phyloP scores from a whole-genome alignment of 2,888 invertebrate genomes.

The Rhogogaster chlorosoma region DNA sequence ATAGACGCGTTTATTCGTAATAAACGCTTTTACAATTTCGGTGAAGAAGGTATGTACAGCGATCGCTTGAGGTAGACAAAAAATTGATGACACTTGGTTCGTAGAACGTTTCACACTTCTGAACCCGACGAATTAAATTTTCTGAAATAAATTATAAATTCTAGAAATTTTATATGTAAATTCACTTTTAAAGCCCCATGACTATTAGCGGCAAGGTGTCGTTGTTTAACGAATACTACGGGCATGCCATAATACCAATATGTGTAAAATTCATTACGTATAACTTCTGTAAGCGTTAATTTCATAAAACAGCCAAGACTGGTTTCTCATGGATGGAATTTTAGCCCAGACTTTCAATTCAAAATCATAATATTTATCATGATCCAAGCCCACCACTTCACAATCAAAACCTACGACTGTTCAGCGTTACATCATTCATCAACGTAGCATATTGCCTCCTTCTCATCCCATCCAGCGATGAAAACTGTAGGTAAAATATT shows the following conservation, averaged over 20 bases:
- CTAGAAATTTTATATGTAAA: background rate
- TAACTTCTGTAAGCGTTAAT: background rate
- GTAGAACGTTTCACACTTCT: background rate
- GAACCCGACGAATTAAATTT: background rate
- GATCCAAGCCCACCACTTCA: background rate
- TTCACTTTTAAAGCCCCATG: slow-evolving; percentile 4
- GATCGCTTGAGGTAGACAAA: background rate
- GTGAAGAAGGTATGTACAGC: slow-evolving; percentile 56
- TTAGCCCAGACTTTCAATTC: background rate
- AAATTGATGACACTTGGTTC: background rate
- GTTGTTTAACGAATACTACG: background rate
- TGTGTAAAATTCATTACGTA: background rate
- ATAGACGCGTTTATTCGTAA: slow-evolving; percentile 69
- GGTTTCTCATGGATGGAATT: background rate
- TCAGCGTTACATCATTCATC: background rate
- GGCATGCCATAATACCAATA: slow-evolving; percentile 32
- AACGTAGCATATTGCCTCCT: background rate
- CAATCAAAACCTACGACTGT: background rate
- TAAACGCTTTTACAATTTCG: slow-evolving; percentile 75
- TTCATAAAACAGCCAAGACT: background rate
- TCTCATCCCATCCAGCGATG: background rate
- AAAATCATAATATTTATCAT: background rate
- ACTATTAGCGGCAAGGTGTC: background rate
- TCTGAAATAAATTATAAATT: background rate
- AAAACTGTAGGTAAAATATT: background rate